A percentile compares a stretch with the other conserved stretches of the same genome.
These are phyloP conservation scores for Mobula birostris DNA, from an alignment of 2,113 vertebrate species.

Conservation along the genomic window DNA sequence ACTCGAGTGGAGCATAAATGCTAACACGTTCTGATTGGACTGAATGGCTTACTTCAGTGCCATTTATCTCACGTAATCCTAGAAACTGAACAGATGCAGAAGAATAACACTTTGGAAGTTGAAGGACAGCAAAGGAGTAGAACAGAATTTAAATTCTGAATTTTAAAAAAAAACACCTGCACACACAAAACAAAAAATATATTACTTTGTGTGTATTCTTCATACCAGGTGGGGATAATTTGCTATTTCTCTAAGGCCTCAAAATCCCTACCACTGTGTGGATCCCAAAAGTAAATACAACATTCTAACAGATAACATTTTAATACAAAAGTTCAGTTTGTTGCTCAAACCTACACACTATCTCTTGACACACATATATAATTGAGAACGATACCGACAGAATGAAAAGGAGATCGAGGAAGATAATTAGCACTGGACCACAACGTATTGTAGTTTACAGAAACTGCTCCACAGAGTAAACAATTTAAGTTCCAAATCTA, in stretches of 20 bases:
- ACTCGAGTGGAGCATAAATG: too few species aligned
- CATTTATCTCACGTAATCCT: too few species aligned
- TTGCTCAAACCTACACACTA: neutral
- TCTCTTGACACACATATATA: neutral
- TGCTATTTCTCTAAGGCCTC: neutral
- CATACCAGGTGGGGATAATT: neutral
- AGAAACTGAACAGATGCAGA: too few species aligned
- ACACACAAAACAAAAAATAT: neutral
- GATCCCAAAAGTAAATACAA: neutral
- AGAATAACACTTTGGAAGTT: neutral
- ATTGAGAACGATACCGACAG: neutral
- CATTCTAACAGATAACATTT: neutral
- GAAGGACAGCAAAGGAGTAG: neutral
- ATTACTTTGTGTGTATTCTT: neutral
- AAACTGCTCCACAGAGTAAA: neutral
- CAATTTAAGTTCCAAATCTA: neutral
- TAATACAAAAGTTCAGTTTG: neutral
- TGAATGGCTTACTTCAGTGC: too few species aligned
- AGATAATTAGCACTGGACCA: neutral
- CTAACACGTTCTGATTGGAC: too few species aligned
- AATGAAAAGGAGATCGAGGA: neutral
- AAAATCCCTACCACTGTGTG: neutral
- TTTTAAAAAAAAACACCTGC: neutral
- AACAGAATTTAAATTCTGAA: neutral
- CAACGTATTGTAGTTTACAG: neutral